Conservation (phyloP, 2,113 vertebrate species). For the Puma concolor region DNA sequence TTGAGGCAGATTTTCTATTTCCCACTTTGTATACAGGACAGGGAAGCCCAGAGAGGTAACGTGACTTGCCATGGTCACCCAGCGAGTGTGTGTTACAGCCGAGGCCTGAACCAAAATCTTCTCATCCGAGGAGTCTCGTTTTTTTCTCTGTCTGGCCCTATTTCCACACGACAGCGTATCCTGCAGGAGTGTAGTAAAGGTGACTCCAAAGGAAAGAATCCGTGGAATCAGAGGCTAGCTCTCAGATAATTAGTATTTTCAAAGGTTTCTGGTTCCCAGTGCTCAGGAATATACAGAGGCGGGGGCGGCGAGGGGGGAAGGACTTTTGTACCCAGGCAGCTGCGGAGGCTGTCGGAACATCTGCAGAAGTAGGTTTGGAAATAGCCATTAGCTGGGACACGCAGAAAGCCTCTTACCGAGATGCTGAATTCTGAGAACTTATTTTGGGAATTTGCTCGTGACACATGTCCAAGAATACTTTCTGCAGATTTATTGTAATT, state of each 20-base stretch:
- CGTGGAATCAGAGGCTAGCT: not conserved
- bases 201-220: not conserved
- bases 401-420: not conserved
- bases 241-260: not conserved
- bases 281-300: not conserved
- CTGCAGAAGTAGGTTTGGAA: not conserved
- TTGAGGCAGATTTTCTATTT: not conserved
- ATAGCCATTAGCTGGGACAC: not conserved
- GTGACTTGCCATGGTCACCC: not conserved
- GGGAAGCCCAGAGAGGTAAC: not conserved
- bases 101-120: not conserved
- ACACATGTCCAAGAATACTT: not conserved
- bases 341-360: not conserved
- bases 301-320: no score
- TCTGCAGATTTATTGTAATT: not conserved
- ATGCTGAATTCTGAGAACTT: not conserved
- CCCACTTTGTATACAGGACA: not conserved
- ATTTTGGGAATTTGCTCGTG: not conserved
- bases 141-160: accelerated
- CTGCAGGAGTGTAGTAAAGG: not conserved
- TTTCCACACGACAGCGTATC: accelerated
- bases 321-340: no score
- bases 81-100: not conserved
- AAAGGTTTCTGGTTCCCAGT: not conserved
- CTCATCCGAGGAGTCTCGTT: no score